These are phyloP conservation scores for Cassiopea xamachana DNA, from an alignment of 30 jellyfish, hydroid and myxozoan species.

Conservation along the genomic window DNA sequence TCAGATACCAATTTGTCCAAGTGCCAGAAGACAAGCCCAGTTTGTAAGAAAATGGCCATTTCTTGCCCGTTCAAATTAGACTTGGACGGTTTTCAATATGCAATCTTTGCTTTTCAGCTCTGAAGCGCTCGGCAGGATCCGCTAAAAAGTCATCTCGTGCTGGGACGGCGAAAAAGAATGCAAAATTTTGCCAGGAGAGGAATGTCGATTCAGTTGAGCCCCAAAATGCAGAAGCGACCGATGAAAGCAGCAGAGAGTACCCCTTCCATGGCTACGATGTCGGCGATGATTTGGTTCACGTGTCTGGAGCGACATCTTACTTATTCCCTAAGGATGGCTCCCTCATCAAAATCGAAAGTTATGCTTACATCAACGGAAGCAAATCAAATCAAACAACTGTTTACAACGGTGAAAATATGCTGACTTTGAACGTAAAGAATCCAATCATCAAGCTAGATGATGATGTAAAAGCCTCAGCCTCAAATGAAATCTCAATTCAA, in stretches of 20 bases:
- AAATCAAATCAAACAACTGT: slow-evolving; percentile 49
- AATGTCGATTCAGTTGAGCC: slow-evolving; percentile 9
- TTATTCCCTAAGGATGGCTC: slow-evolving; percentile 72
- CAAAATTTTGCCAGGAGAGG: slow-evolving; percentile 37
- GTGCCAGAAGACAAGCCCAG: too few relatives aligned
- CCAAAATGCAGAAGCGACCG: slow-evolving; percentile 17
- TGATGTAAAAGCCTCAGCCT: background rate
- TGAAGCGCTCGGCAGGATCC: slow-evolving; percentile 54
- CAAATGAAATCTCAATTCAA: background rate
- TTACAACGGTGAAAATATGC: slow-evolving; percentile 35
- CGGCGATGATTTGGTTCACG: slow-evolving; percentile 85
- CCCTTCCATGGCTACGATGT: slow-evolving; percentile 84
- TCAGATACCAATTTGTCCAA: too few relatives aligned
- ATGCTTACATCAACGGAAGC: slow-evolving; percentile 55
- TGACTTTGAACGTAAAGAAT: slow-evolving; percentile 18
- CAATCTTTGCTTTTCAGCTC: slow-evolving; percentile 10
- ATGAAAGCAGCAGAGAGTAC: slow-evolving; percentile 58
- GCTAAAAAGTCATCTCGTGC: slow-evolving; percentile 62
- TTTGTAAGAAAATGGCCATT: too few relatives aligned
- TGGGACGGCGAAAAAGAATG: slow-evolving; percentile 66
- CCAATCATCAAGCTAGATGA: slow-evolving; percentile 3
- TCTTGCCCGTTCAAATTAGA: too few relatives aligned
- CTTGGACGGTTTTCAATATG: background rate
- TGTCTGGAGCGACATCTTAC: slow-evolving; percentile 60
- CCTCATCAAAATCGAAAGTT: slow-evolving; percentile 62